These are phyloP conservation scores for Melinaea marsaeus DNA, from an alignment of 2,888 invertebrate species.

Conservation along the genomic window DNA sequence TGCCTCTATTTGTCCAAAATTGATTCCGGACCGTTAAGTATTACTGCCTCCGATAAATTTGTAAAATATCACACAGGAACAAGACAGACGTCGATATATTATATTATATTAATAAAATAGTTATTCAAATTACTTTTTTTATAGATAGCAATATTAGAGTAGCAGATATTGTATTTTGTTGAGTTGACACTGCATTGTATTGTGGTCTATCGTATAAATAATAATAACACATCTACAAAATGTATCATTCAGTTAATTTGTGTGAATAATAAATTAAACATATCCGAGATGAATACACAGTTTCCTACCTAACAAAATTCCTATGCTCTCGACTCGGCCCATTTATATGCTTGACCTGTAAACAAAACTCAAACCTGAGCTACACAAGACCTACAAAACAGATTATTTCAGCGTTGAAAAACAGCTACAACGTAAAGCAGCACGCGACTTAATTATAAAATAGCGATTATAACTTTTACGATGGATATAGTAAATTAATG, in stretches of 20 bases:
- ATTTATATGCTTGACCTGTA: conserved; percentile 12
- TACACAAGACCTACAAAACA: conserved; percentile 15
- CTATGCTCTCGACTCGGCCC: background rate
- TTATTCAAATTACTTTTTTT: too few relatives aligned
- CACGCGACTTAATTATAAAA: conserved; percentile 14
- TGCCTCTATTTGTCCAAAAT: background rate
- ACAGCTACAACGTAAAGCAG: conserved; percentile 13
- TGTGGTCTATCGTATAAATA: too few relatives aligned
- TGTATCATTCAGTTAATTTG: too few relatives aligned
- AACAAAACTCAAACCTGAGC: conserved; percentile 14
- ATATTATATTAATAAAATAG: background rate
- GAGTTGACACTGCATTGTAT: too few relatives aligned
- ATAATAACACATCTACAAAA: too few relatives aligned
- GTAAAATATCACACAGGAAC: background rate
- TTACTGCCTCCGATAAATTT: conserved; percentile 6
- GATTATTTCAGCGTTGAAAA: conserved; percentile 20
- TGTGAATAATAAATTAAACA: too few relatives aligned
- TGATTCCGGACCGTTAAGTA: conserved; percentile 4
- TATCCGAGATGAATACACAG: too few relatives aligned
- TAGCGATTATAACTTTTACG: background rate
- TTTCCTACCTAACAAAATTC: too few relatives aligned
- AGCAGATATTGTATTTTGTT: too few relatives aligned
- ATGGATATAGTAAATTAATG: too few relatives aligned
- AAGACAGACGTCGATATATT: background rate
- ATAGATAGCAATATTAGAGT: too few relatives aligned